Evolutionary conservation across 2,113 vertebrate species (phyloP).

Genomic region (Podilymbus podiceps): DNA sequence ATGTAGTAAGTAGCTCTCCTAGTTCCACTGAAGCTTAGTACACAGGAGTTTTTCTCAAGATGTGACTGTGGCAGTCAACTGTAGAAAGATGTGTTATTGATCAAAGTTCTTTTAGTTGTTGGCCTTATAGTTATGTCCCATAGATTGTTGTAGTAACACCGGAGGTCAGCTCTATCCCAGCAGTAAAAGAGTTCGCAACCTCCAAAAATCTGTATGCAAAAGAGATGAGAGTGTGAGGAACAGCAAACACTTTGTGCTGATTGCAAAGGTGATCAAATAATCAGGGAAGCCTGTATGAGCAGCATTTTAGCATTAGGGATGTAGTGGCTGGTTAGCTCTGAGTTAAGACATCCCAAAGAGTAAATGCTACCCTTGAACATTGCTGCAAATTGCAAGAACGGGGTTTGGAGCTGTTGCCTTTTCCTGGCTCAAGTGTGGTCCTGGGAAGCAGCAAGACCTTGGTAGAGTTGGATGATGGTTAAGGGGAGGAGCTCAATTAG

Average conservation of each 20-base stretch:
- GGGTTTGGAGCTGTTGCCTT: background rate
- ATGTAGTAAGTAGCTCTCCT: background rate
- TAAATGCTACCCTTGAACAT: background rate
- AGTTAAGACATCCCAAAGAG: background rate
- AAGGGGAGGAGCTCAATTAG: constrained; percentile 18
- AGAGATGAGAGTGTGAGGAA: background rate
- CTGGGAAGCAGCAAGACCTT: background rate
- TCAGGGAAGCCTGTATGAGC: background rate
- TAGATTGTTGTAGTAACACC: background rate
- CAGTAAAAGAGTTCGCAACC: background rate
- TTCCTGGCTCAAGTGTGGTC: background rate
- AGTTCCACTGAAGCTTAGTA: background rate
- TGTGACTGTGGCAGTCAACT: background rate
- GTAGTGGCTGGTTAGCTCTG: background rate
- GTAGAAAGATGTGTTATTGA: background rate
- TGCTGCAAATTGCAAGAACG: background rate
- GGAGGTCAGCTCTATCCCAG: background rate
- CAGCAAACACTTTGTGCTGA: background rate
- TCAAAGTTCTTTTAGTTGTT: background rate
- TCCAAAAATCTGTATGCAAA: background rate
- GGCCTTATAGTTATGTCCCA: background rate
- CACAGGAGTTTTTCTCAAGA: background rate
- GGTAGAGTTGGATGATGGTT: background rate
- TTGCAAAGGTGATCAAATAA: background rate
- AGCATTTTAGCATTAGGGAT: background rate